Evolutionary conservation across 2,113 vertebrate species (phyloP).

Genomic region (Pomatorhinus ruficollis): DNA sequence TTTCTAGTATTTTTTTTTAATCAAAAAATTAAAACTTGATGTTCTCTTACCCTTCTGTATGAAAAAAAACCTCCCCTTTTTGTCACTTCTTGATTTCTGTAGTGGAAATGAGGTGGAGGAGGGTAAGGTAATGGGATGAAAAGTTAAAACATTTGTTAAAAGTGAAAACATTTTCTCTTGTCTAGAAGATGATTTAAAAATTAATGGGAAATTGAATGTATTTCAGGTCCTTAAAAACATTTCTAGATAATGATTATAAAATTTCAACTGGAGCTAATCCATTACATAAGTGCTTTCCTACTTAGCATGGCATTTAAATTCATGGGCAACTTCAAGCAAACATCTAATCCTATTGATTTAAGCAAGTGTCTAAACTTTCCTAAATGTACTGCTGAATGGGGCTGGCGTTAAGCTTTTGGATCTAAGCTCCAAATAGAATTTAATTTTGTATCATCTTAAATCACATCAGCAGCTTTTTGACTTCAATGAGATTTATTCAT

Average conservation of each 20-base stretch:
- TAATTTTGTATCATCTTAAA: conserved; percentile 20
- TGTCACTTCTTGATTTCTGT: background rate
- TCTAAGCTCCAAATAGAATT: conserved; percentile 44
- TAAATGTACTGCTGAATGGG: background rate
- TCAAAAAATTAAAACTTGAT: background rate
- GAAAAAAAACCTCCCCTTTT: background rate
- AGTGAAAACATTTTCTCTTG: background rate
- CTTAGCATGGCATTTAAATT: conserved; percentile 38
- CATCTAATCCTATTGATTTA: conserved; percentile 48
- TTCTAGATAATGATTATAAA: background rate
- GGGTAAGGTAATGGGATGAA: background rate
- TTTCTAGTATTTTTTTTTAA: background rate
- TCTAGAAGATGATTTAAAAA: background rate
- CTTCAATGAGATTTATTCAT: conserved; percentile 40
- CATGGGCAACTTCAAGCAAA: conserved; percentile 16
- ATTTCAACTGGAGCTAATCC: background rate
- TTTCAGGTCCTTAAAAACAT: background rate
- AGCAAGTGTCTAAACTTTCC: background rate
- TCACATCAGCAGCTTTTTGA: conserved; percentile 34
- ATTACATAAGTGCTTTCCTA: background rate
- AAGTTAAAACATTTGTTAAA: background rate
- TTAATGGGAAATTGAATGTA: background rate
- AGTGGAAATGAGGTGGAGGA: background rate
- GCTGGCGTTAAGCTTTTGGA: conserved; percentile 9
- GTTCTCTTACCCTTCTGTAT: background rate